phyloP scores from a whole-genome alignment of 1,140 invertebrate genomes.

The Pseudachorutes palmiensis region DNA sequence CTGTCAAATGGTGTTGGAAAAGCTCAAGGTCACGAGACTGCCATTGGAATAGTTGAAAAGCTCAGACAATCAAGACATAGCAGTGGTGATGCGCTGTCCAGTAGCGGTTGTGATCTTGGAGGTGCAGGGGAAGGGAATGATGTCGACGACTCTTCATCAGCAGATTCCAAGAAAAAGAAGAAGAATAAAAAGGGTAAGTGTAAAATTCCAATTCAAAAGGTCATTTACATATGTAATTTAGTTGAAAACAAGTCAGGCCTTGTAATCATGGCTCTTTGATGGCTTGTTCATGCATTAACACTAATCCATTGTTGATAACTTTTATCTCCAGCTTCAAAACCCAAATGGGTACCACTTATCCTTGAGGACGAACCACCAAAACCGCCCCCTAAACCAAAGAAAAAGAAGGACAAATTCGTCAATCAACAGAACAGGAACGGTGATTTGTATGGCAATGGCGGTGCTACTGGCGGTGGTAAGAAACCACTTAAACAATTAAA shows the following conservation, averaged over 20 bases:
- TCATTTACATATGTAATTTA: neutral
- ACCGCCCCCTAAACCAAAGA: constrained; percentile 4
- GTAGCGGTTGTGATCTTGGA: neutral
- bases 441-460: neutral
- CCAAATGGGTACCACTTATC: constrained; percentile 3
- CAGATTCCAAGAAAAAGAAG: constrained; percentile 5
- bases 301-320: neutral
- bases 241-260: neutral
- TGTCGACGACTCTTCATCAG: neutral
- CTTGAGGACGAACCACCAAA: constrained; percentile 9
- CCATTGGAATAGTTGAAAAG: neutral
- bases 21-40: too few relatives aligned
- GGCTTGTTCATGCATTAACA: too few relatives aligned
- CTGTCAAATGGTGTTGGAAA: neutral
- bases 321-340: neutral
- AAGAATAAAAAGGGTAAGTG: constrained; percentile 7
- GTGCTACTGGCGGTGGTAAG: neutral
- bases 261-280: too few relatives aligned
- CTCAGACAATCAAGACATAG: constrained; percentile 5
- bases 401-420: neutral
- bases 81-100: constrained; percentile 7
- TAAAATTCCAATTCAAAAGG: too few relatives aligned
- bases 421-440: neutral
- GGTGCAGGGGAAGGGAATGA: neutral
- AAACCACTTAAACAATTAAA: neutral